Base-by-base conservation (phyloP, 2,113 vertebrate genomes). In the Crotalus helleri region DNA sequence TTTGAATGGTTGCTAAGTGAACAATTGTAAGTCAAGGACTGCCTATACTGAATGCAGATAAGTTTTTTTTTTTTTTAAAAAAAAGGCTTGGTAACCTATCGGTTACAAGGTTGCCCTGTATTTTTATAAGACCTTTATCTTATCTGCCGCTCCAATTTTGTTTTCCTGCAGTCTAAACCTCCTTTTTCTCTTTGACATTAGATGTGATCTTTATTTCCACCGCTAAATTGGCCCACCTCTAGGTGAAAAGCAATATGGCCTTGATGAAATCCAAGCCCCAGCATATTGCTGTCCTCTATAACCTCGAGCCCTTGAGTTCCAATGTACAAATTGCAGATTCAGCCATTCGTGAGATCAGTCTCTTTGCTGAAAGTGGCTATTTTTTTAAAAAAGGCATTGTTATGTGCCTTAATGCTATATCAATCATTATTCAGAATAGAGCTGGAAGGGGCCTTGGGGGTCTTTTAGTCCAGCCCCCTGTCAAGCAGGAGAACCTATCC, bases 321-420 rank as follows among this genome's bases (percentile, higher is more conserved):
- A n/a, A n/a, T 17, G 55, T 89, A 59, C 29, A 85, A 87, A 64
- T 12, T 29, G 89, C 92, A 90, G 46, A 93, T 87, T 90, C 92
- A 93, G 87, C 92, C 61, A 51, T 6, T 86, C 46, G 44, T 39
- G 46, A 33, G 57, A 86, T 86, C 46, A 90, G 29, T 29, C 74
- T 85, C 57, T 92, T 19, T 93, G 91, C n/a, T 59, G 51, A 91
- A 17, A 92, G 12, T 91, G 91, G 17, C 12, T 49, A 49, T 49
- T 49, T 49, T 49, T 85, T 39, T 39, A 0, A 39, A 39, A 93
- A 85, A 46, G 49, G 29, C 23, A 15, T 11, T 89, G 51, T 93
- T 57, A 87, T 74, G 4, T 53, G 1, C 24, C 33, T 64, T 89
- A 92, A 88, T 87, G 85, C 26, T 86, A 3, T 57, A 90, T n/a